Evolutionary conservation across 2,888 invertebrate genomes (phyloP), one percentile per base, ranked within the genome.

Genomic region (Drosophila hamatofila): DNA sequence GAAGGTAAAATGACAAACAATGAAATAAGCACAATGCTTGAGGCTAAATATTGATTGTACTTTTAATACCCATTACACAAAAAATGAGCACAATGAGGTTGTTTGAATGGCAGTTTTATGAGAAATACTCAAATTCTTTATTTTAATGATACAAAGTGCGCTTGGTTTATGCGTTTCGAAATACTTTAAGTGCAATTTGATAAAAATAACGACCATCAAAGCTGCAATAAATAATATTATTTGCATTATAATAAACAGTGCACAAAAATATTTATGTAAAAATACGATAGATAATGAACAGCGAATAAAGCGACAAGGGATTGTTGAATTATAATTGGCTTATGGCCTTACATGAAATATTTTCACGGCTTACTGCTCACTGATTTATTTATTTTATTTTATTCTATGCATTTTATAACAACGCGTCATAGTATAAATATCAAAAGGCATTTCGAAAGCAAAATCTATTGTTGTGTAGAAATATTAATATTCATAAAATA

Each of bases 1-100:
- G 55, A 25, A 46, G 30, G 49, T 51, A 46, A 62, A 62, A 56
- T 58, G 65, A 62, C 64, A 69, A 70, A 78, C 49, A 49, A 44
- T 59, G 54, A 62, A 72, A 73, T 61, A 61, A 76, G 59, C 51
- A 65, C 35, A 73, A 63, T 33, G 74, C 78, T 63, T 33, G 21
- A 25, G 65, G 80, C 66, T 12, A 64, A 72, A 67, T 77, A 86
- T 72, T 85, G 83, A 83, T 81, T 85, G 54, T 63, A 61, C 35
- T 63, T 56, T 41, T 25, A 35, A 61, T 63, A 52, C 56, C 42
- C 64, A 61, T 6, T 18, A 46, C 23, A 23, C 33, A 48, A n/a
- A 12, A 27, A 5, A 11, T 3, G 37, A 2, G 27, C 21, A 21
- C 33, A 49, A 33, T 14, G 41, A 21, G 35, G 21, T 37, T n/a